A percentile compares a stretch with the other conserved stretches of the same genome.
Conservation (phyloP, 2,797 vertebrate genomes). For the Schizothorax lantsangensis region DNA sequence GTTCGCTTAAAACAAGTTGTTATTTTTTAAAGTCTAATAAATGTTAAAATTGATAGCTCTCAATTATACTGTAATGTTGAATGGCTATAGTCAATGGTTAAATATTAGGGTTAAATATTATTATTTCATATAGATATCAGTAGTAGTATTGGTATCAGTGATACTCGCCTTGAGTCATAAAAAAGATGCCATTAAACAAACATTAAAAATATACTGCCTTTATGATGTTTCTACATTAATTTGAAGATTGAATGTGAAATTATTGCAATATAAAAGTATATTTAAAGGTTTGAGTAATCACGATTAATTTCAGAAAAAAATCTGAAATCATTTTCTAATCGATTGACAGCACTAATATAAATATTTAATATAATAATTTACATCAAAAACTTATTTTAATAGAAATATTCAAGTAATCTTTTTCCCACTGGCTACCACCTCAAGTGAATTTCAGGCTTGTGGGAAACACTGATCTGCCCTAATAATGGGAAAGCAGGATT, state of each 20-base stretch:
- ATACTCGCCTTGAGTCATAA: neutral
- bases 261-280: neutral
- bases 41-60: too few species aligned
- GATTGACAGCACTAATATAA: neutral
- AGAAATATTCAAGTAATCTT: neutral
- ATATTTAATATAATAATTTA: neutral
- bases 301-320: neutral
- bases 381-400: neutral
- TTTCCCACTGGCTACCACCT: neutral
- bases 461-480: neutral
- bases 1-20: neutral
- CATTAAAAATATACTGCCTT: neutral
- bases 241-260: neutral
- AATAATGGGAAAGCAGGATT: conserved; percentile 46
- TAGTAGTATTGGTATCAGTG: neutral
- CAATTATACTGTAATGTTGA: neutral
- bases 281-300: neutral
- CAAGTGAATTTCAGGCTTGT: neutral
- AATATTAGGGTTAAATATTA: neutral
- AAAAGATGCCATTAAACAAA: neutral
- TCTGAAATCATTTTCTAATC: neutral
- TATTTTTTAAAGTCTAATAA: too few species aligned
- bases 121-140: neutral
- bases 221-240: neutral
- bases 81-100: neutral